phyloP scores from a whole-genome alignment of 1,140 invertebrate genomes.

The Octopus sinensis region DNA sequence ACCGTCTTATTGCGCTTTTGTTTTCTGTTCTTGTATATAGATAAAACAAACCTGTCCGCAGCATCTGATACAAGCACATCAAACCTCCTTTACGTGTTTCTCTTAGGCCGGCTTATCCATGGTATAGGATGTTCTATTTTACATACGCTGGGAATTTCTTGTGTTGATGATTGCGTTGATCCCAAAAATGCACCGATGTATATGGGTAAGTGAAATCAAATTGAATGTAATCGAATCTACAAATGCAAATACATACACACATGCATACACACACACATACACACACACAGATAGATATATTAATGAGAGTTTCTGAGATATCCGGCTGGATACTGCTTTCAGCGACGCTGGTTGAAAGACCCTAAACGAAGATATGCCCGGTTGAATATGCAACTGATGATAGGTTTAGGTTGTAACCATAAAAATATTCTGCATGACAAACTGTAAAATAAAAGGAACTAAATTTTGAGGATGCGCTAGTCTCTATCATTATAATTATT shows the following conservation, averaged over 20 bases:
- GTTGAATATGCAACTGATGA: no score
- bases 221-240: not conserved
- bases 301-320: constrained; percentile 40
- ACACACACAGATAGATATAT: not conserved
- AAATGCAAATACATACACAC: not conserved
- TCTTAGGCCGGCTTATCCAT: constrained; percentile 80
- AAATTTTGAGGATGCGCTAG: no score
- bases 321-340: no score
- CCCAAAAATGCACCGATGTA: constrained; percentile 36
- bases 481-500: no score
- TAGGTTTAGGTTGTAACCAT: no score
- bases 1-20: no score
- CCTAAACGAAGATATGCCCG: no score
- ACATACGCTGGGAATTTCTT: constrained; percentile 31
- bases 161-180: constrained; percentile 31
- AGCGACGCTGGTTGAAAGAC: no score
- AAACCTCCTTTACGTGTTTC: constrained; percentile 66
- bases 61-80: not conserved
- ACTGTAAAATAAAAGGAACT: no score
- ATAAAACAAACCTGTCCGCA: no score
- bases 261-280: not conserved
- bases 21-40: no score
- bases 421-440: no score
- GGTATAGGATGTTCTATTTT: constrained; percentile 82
- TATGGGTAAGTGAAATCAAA: constrained; percentile 66